Base-by-base conservation (phyloP, 1,140 invertebrate species). In the Procambarus clarkii region DNA sequence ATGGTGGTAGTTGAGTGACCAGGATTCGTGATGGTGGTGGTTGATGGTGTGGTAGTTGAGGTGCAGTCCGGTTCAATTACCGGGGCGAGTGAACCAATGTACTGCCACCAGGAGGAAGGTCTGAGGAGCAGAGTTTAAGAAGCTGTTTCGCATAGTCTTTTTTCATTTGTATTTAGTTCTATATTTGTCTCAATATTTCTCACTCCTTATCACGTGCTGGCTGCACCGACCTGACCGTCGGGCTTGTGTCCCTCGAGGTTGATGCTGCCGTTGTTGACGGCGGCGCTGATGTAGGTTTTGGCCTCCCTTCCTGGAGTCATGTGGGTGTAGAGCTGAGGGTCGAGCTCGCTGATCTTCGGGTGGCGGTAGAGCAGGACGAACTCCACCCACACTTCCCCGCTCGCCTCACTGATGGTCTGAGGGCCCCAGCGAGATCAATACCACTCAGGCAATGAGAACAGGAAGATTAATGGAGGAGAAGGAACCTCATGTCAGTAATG, bases 331-430 rank as follows among this genome's bases (percentile, higher is more conserved):
- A 88, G 60, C 0, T 69, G 58, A 44, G 58, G 50, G 64, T 81
- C 58, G 5, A 88, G 60, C 0, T 71, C 15, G 3, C 86, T 60
- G 86, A 88, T 88, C 7, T 18, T 11, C 3, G 60, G 79, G 60
- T 88, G 86, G 11, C 86, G 86, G 60, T 88, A 88, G 58, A 88
- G 78, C 7, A 88, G 45, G 3, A 81, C 78, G 34, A 88, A 88
- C 58, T 88, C 60, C 18, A 88, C 79, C 86, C 86, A 88, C 13
- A 80, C 86, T 45, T 88, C 86, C 44, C 50, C 60, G 9, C 18
- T 18, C 7, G 80, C 86, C 60, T 88, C 86, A 9, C 45, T 18
- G 44, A 88, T 79, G 3, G 78, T 88, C 86, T 88, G 78, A 0
- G 9, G 58, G 7, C 44, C 45, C 76, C 4, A 78, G 18, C 7